Conservation (phyloP, 2,797 vertebrate genomes). For the Acestrorhynchus altus region DNA sequence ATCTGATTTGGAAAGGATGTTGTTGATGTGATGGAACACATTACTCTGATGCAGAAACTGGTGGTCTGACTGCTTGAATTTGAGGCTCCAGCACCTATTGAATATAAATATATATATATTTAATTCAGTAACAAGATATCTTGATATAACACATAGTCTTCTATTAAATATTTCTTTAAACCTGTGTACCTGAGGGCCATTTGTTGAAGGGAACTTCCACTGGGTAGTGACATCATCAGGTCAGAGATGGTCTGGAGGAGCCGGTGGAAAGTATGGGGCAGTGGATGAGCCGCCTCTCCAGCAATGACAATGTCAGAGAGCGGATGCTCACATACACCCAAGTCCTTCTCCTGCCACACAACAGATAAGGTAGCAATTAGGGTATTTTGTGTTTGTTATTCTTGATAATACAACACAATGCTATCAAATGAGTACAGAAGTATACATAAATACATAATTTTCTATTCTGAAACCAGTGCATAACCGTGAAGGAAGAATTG, state of each 20-base stretch:
- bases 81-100: conserved; percentile 98
- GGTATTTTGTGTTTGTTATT: too few relatives aligned
- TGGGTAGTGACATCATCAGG: conserved; percentile 99
- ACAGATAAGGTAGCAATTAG: not conserved
- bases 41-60: conserved; percentile 99
- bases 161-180: too few relatives aligned
- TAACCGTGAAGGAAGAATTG: too few relatives aligned
- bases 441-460: too few relatives aligned
- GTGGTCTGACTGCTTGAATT: conserved; percentile 99
- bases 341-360: conserved; percentile 88
- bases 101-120: too few relatives aligned
- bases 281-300: conserved; percentile 95
- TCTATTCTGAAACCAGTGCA: too few relatives aligned
- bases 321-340: conserved; percentile 96
- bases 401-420: not conserved
- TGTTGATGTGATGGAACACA: conserved; percentile 99
- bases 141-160: too few relatives aligned
- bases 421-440: too few relatives aligned
- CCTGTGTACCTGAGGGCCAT: conserved; percentile 99
- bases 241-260: conserved; percentile 99
- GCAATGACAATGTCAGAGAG: conserved; percentile 98
- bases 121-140: too few relatives aligned
- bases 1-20: conserved; percentile 98
- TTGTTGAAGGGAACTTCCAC: conserved; percentile 96
- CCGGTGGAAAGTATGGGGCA: conserved; percentile 97